A percentile compares a stretch with the other conserved stretches of the same genome.
These are phyloP conservation scores for Tolypeutes matacus DNA, from an alignment of 2,797 vertebrate genomes.

Conservation along the genomic window DNA sequence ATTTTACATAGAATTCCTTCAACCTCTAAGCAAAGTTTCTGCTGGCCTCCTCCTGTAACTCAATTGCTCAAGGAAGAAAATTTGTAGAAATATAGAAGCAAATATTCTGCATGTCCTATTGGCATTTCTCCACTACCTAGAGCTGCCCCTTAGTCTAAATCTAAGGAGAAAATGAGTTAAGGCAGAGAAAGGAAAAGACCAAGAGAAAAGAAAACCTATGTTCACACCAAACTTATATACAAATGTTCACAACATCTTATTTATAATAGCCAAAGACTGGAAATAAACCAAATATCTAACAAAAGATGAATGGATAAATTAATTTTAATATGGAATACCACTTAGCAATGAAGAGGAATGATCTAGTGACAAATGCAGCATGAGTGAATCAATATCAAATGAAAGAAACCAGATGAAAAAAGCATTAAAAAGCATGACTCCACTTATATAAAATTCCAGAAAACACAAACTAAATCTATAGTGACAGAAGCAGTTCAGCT, in stretches of 20 bases:
- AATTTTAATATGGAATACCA: not conserved
- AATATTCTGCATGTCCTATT: not conserved
- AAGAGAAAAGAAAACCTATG: not conserved
- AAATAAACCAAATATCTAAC: not conserved
- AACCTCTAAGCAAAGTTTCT: not conserved
- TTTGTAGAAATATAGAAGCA: not conserved
- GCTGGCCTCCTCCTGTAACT: not conserved
- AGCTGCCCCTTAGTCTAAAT: not conserved
- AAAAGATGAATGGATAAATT: not conserved
- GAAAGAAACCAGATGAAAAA: not conserved
- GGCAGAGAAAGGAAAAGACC: not conserved
- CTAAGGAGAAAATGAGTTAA: not conserved
- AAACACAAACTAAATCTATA: not conserved
- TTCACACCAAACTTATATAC: not conserved
- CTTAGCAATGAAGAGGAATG: not conserved
- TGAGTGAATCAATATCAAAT: not conserved
- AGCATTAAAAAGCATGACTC: not conserved
- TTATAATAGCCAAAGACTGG: not conserved
- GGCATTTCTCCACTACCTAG: not conserved
- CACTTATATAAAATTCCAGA: not conserved
- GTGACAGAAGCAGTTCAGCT: not conserved
- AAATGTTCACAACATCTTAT: not conserved
- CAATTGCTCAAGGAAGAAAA: constrained; percentile 9
- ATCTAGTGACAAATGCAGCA: not conserved
- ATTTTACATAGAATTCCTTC: not conserved